Percentiles rank a stretch among this genome's conserved stretches.
Conservation (phyloP, 2,888 invertebrate genomes). For the Saturnia pavonia region DNA sequence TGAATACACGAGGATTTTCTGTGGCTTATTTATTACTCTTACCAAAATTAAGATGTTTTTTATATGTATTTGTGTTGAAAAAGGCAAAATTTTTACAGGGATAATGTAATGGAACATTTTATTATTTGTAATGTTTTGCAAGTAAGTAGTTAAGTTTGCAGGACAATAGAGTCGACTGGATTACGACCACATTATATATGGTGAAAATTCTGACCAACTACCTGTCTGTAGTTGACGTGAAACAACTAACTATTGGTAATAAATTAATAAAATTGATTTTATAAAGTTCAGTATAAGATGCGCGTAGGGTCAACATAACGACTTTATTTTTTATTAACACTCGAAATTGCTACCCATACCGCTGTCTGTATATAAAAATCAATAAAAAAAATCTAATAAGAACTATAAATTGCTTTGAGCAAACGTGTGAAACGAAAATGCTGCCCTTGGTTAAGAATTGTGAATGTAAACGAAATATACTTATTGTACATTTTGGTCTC, state of each 20-base stretch:
- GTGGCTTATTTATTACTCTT: constrained; percentile 8
- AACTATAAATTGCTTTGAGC: neutral
- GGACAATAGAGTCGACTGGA: neutral
- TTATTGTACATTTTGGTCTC: neutral
- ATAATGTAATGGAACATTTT: neutral
- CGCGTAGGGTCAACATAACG: too few species aligned
- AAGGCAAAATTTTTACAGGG: neutral
- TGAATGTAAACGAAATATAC: neutral
- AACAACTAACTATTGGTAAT: too few species aligned
- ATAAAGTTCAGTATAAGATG: too few species aligned
- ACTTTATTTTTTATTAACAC: too few species aligned
- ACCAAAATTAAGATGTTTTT: constrained; percentile 1
- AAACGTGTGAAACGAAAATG: neutral
- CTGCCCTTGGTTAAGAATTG: neutral
- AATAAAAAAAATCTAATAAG: too few species aligned
- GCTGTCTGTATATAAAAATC: too few species aligned
- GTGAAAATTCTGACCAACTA: too few species aligned
- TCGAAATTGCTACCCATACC: too few species aligned
- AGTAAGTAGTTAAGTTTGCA: too few species aligned
- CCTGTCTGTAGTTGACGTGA: too few species aligned
- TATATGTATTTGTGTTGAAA: neutral
- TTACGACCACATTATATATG: neutral
- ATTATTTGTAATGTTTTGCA: too few species aligned
- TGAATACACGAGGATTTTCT: neutral
- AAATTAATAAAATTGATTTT: too few species aligned